A percentile compares a stretch with the other conserved stretches of the same genome.
These are phyloP conservation scores for Melanotaenia pygmaea DNA, from an alignment of 2,797 vertebrate species.

Conservation along the genomic window DNA sequence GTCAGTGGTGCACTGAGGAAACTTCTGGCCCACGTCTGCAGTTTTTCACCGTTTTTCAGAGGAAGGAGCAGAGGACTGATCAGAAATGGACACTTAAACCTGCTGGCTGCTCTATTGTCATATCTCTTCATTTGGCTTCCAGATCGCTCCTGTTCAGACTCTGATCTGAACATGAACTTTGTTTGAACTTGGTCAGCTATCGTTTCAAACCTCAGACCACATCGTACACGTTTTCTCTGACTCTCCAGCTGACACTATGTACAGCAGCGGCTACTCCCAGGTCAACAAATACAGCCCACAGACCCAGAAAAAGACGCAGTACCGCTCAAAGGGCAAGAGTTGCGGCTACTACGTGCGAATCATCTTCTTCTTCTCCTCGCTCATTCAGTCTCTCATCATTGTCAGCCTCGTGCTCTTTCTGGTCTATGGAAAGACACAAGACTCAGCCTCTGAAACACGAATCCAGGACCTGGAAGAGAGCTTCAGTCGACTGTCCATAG, in stretches of 20 bases:
- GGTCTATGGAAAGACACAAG: constrained; percentile 89
- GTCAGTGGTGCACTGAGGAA: constrained; percentile 57
- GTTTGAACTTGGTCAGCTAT: constrained; percentile 13
- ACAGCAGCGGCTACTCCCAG: constrained; percentile 76
- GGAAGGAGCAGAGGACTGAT: neutral
- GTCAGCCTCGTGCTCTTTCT: constrained; percentile 94
- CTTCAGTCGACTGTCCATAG: constrained; percentile 73
- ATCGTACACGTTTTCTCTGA: neutral
- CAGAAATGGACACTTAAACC: constrained; percentile 24
- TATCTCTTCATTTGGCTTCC: neutral
- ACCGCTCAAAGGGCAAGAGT: constrained; percentile 76
- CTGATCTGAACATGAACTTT: neutral
- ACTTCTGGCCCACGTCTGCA: constrained; percentile 26
- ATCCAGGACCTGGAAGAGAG: constrained; percentile 81
- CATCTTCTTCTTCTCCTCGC: constrained; percentile 92
- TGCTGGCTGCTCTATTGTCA: neutral
- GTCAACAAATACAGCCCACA: constrained; percentile 69
- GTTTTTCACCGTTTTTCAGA: constrained; percentile 17
- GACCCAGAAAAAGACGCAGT: constrained; percentile 66
- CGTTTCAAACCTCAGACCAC: constrained; percentile 1
- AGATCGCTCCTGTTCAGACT: neutral
- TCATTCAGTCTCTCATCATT: constrained; percentile 96
- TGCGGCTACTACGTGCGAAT: constrained; percentile 93
- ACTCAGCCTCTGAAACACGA: constrained; percentile 71
- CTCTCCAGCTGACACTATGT: constrained; percentile 63